Evolutionary conservation across 1,140 invertebrate genomes (phyloP).

Genomic region (Atta cephalotes): DNA sequence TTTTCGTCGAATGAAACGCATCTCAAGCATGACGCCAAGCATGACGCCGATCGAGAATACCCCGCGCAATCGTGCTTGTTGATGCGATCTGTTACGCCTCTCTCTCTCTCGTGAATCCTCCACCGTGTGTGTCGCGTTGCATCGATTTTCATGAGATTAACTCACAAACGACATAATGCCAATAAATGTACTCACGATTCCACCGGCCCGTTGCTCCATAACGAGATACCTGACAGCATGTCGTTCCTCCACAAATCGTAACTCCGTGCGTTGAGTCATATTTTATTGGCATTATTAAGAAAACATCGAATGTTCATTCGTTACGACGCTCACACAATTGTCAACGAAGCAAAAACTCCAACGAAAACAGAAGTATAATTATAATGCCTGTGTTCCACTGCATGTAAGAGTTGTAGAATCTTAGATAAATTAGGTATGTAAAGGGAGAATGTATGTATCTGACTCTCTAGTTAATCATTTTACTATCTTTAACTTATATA

Average conservation of each 20-base stretch:
- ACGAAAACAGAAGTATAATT: background rate
- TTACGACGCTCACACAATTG: constrained; percentile 2
- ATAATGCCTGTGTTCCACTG: background rate
- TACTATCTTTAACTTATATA: background rate
- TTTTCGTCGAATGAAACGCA: background rate
- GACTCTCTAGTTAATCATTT: background rate
- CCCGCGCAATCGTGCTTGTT: background rate
- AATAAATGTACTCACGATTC: background rate
- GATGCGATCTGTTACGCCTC: background rate
- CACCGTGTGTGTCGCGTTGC: background rate
- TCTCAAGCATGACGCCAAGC: constrained; percentile 10
- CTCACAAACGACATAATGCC: constrained; percentile 17
- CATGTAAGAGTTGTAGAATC: background rate
- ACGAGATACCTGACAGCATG: background rate
- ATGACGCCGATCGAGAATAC: constrained; percentile 12
- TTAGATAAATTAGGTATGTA: constrained; percentile 1
- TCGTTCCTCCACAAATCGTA: background rate
- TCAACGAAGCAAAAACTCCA: constrained; percentile 25
- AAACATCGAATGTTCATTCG: constrained; percentile 4
- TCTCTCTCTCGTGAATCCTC: background rate
- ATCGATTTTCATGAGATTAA: background rate
- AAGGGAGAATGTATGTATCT: background rate
- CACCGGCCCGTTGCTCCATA: background rate
- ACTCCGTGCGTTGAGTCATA: background rate
- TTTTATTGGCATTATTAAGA: background rate